These are phyloP conservation scores for Gnatocerus cornutus DNA, from an alignment of 2,888 invertebrate species.

Conservation along the genomic window DNA sequence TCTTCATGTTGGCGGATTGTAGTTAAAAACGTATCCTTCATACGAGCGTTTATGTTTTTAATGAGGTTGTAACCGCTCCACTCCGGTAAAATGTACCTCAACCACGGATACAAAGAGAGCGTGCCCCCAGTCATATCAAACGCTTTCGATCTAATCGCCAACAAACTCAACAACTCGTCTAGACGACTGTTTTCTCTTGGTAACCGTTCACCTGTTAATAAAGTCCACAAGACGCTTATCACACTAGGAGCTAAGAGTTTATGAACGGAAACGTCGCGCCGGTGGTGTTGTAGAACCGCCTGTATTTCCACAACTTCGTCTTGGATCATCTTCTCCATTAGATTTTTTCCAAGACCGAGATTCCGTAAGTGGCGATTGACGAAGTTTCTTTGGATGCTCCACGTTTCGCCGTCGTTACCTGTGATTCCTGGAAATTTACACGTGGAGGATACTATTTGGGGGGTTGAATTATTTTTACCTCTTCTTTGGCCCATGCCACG, in stretches of 20 bases:
- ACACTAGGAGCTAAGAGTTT: slow-evolving; percentile 74
- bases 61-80: slow-evolving; percentile 77
- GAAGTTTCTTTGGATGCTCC: slow-evolving; percentile 74
- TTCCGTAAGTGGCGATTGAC: slow-evolving; percentile 71
- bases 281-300: slow-evolving; percentile 57
- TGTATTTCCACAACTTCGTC: slow-evolving; percentile 73
- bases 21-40: slow-evolving; percentile 74
- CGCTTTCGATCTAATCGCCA: slow-evolving; percentile 72
- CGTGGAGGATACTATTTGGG: no score
- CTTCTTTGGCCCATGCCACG: slow-evolving; percentile 77
- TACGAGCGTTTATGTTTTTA: slow-evolving; percentile 73
- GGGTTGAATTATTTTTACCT: no score
- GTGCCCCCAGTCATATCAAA: slow-evolving; percentile 71
- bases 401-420: slow-evolving; percentile 74
- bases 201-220: slow-evolving; percentile 72
- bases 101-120: slow-evolving; percentile 77
- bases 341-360: slow-evolving; percentile 73
- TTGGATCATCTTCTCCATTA: slow-evolving; percentile 70
- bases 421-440: slow-evolving; percentile 74
- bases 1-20: slow-evolving; percentile 75
- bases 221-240: slow-evolving; percentile 79
- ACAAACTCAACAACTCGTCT: slow-evolving; percentile 70
- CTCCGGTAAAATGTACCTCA: slow-evolving; percentile 77
- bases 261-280: slow-evolving; percentile 60
- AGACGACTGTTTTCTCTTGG: slow-evolving; percentile 69